Evolutionary conservation across 2,113 vertebrate species (phyloP), one percentile per base, ranked within the genome.

Genomic region (Solenodon paradoxus): DNA sequence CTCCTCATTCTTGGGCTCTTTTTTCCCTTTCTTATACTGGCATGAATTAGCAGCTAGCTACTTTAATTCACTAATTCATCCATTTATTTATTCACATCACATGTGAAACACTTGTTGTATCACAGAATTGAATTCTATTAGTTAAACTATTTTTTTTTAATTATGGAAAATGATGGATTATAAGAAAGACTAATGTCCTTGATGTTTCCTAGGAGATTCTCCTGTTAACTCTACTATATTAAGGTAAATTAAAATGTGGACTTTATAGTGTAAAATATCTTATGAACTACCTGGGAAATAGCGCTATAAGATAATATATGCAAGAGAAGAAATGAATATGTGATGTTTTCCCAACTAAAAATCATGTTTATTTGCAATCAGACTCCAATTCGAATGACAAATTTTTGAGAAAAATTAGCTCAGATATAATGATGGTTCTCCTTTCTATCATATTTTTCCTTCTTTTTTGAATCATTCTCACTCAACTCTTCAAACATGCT

Each of bases 111-210:
- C 84, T 28, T 75, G 59, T 63, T 88, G 51, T 40, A 12, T 40
- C 82, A 51, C 24, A 87, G 49, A 78, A 72, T 19, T 68, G 22
- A 90, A 57, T n/a, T 94, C 66, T 92, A 57, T 88, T 93, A 84
- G 24, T 72, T 40, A 86, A 77, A 53, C 2, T 20, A 63, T 47
- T 32, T 49, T 80, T n/a, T 86, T 32, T 9, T 12, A 88, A 47
- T 79, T 11, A 63, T 32, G 26, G 4, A 63, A 80, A 87, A 61
- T 42, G 26, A 92, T 78, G 4, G 6, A 6, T 53, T 26, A 42
- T 45, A 61, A 42, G 24, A 53, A 11, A 22, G 7, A 78, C 55
- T 55, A 17, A 81, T 84, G 9, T 59, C 32, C 1, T 61, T 66
- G 35, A 53, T 53, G 20, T 0, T 64, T 7, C 17, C 30, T 17